Evolutionary conservation across 2,113 vertebrate species (phyloP).

Genomic region (Choloepus hoffmanni): DNA sequence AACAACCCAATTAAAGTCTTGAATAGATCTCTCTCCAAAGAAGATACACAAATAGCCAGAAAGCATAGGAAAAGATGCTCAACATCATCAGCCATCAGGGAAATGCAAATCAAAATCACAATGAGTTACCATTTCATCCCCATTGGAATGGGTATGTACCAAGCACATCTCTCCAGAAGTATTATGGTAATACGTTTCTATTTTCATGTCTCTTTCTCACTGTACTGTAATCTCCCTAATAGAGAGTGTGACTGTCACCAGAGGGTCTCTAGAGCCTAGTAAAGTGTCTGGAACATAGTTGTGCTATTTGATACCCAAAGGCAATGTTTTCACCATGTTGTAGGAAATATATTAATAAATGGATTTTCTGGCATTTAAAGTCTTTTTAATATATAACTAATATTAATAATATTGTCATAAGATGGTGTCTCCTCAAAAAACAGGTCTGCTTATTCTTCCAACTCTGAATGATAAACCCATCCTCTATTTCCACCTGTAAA

Average conservation of each 20-base stretch:
- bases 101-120: too few species aligned
- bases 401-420: neutral
- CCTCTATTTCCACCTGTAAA: neutral
- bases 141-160: too few species aligned
- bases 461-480: slow-evolving; percentile 3
- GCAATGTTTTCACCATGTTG: neutral
- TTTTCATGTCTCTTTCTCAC: slow-evolving; percentile 10
- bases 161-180: neutral
- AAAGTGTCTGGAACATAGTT: neutral
- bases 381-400: neutral
- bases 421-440: neutral
- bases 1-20: too few species aligned
- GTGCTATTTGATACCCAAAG: neutral
- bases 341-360: neutral
- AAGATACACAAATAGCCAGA: too few species aligned
- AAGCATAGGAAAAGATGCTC: too few species aligned
- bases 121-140: too few species aligned
- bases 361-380: neutral
- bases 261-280: neutral
- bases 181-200: neutral
- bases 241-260: neutral
- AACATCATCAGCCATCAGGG: too few species aligned
- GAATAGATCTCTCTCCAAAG: too few species aligned
- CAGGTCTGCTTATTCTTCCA: neutral
- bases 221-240: neutral